Evolutionary conservation across 2,888 invertebrate genomes (phyloP).

Genomic region (Andrena chrysosceles): DNA sequence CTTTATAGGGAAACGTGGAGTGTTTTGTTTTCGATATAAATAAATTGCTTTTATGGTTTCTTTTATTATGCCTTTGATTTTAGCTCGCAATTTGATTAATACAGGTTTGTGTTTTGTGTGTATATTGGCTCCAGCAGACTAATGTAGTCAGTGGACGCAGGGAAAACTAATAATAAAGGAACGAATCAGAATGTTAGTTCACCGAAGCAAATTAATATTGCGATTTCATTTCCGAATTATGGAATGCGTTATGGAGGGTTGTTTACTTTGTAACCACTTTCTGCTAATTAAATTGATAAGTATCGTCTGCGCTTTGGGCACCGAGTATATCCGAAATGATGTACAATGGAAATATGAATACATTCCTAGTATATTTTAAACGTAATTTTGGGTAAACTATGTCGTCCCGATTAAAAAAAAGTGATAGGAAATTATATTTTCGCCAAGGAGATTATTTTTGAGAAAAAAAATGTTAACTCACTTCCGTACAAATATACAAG

Average conservation of each 20-base stretch:
- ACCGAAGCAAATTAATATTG: neutral
- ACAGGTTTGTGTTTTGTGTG: neutral
- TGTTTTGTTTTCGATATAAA: too few relatives aligned
- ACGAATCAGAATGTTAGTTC: neutral
- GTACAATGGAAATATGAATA: neutral
- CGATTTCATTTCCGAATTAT: neutral
- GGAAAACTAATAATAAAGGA: neutral
- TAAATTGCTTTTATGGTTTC: too few relatives aligned
- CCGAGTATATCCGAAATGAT: too few relatives aligned
- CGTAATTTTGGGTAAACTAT: neutral
- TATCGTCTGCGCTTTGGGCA: neutral
- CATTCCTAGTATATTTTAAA: neutral
- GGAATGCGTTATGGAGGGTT: neutral
- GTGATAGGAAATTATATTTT: too few relatives aligned
- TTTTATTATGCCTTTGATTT: too few relatives aligned
- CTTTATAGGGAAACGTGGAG: too few relatives aligned
- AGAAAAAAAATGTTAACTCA: neutral
- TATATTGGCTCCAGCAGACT: neutral
- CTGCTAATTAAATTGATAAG: neutral
- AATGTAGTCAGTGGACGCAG: neutral
- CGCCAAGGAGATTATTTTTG: too few relatives aligned
- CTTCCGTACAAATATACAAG: neutral
- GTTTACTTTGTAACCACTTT: neutral
- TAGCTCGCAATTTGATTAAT: neutral
- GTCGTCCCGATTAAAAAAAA: too few relatives aligned